Conservation (phyloP, 2,113 vertebrate species). For the Anguilla japonica region DNA sequence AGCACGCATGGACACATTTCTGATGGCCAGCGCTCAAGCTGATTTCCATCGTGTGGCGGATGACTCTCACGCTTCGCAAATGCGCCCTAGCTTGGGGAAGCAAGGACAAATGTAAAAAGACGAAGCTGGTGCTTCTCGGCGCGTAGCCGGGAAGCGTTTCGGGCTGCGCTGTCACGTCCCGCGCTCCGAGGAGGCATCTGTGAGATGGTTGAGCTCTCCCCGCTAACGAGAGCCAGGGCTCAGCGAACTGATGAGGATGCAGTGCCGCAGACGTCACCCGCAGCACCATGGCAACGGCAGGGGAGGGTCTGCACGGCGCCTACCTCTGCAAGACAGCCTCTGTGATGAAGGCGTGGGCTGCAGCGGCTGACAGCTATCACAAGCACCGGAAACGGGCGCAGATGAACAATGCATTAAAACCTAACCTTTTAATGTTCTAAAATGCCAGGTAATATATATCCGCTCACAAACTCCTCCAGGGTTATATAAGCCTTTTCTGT, state of each 20-base stretch:
- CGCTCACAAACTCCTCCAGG: not conserved
- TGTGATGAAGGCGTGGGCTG: not conserved
- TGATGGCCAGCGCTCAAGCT: not conserved
- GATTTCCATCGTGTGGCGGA: not conserved
- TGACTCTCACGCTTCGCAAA: not conserved
- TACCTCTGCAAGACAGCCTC: not conserved
- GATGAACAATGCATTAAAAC: not conserved
- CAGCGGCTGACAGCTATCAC: not conserved
- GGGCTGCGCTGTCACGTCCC: not conserved
- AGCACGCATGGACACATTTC: not conserved
- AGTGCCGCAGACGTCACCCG: constrained; percentile 15
- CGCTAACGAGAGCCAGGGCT: not conserved
- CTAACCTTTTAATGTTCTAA: not conserved
- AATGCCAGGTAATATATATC: not conserved
- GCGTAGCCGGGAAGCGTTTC: constrained; percentile 1
- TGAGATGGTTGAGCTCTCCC: constrained; percentile 1
- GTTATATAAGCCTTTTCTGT: not conserved
- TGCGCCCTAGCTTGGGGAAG: not conserved
- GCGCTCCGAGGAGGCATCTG: not conserved
- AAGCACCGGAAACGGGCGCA: not conserved
- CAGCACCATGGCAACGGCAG: constrained; percentile 29
- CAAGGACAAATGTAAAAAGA: not conserved
- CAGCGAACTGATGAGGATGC: constrained; percentile 11
- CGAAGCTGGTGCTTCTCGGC: not conserved
- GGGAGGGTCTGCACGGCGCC: not conserved